Evolutionary conservation across 2,888 invertebrate species (phyloP).

Genomic region (Lasioglossum pauxillum): DNA sequence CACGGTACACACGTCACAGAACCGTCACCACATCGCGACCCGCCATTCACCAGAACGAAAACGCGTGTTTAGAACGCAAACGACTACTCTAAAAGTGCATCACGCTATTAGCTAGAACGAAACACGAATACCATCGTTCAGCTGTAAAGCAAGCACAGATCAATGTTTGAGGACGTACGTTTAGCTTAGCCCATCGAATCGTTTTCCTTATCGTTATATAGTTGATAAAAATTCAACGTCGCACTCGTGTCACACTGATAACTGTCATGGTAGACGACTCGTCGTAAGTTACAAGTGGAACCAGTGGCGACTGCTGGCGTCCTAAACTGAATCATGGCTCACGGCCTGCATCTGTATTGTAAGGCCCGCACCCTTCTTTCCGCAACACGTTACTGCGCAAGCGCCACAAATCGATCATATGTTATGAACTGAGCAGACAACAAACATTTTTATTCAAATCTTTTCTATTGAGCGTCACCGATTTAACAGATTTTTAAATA

Average conservation of each 20-base stretch:
- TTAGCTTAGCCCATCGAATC: conserved; percentile 40
- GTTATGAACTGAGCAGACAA: conserved; percentile 34
- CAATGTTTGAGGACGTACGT: neutral
- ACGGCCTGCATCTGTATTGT: conserved; percentile 5
- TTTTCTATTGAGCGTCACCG: neutral
- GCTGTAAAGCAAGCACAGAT: conserved; percentile 3
- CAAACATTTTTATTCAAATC: neutral
- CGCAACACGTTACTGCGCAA: conserved; percentile 46
- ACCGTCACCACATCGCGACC: conserved; percentile 67
- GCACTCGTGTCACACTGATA: conserved; percentile 69
- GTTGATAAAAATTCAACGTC: conserved; percentile 50
- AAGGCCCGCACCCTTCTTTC: conserved; percentile 67
- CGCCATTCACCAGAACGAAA: conserved; percentile 72
- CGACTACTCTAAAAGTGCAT: conserved; percentile 1
- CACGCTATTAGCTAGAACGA: conserved; percentile 1
- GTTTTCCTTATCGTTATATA: conserved; percentile 28
- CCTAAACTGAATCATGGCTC: conserved; percentile 55
- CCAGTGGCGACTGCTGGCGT: conserved; percentile 70
- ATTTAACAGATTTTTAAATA: neutral
- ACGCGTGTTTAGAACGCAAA: conserved; percentile 49
- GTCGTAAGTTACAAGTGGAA: conserved; percentile 88
- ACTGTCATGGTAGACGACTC: conserved; percentile 76
- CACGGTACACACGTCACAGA: conserved; percentile 76
- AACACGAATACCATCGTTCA: conserved; percentile 12
- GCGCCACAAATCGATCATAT: conserved; percentile 48